Evolutionary conservation across 2,888 invertebrate species (phyloP), one percentile per base, ranked within the genome.

Genomic region (Oxytorus armatus): DNA sequence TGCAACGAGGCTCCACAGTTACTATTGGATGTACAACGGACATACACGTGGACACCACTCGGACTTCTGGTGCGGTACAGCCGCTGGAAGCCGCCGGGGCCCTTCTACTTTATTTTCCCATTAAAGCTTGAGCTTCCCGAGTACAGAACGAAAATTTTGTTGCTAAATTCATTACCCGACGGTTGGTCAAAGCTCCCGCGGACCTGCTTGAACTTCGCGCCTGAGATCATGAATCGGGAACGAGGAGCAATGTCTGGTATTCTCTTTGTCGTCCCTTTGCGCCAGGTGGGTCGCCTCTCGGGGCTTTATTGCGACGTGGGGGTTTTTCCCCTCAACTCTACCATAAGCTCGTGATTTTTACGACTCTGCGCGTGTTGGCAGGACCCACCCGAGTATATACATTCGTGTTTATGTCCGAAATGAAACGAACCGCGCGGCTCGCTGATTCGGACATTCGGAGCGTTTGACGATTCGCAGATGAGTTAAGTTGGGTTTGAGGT

Each of bases 31-130:
- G 11, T 16, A 39, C 66, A 23, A 51, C 36, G n/a, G n/a, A 36
- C 33, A 66, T 42, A 23, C n/a, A 21, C 51, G 23, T n/a, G n/a
- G n/a, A n/a, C 33, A 49, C 29, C 59, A 25, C 39, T 39, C 66
- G 49, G 61, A 7, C 44, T 36, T 18, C 36, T 36, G 57, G 25
- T 23, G 39, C 72, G 61, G 36, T 23, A 42, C 36, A 61, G 21
- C 25, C 42, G 4, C 51, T 61, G 49, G 61, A 61, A 18, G 25
- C 74, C 5, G 55, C 16, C 8, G 51, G 42, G 51, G 51, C 11
- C 39, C 49, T 61, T 87, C 87, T 88, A 89, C 88, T 89, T 90
- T 90, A 90, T 89, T 86, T 88, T 83, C 85, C 86, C 89, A 87
- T 90, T 89, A 89, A 82, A 86, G 83, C 86, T 14, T 8, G 81